These are phyloP conservation scores for Montipora foliosa DNA, from an alignment of 64 coral and sea anemone species.

Conservation along the genomic window DNA sequence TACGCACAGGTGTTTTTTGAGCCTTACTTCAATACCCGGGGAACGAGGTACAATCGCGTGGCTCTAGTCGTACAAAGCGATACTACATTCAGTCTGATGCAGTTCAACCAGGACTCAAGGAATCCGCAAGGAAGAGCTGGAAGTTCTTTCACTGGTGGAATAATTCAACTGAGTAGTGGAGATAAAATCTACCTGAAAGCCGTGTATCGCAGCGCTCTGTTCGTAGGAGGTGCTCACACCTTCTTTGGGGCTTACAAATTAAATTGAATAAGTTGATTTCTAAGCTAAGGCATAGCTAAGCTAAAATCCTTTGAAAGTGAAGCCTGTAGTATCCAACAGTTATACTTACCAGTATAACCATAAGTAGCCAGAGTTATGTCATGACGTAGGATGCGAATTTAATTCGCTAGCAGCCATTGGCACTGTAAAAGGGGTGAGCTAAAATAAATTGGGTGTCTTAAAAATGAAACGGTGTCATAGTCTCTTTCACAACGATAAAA, in stretches of 20 bases:
- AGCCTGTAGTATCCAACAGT: too few relatives aligned
- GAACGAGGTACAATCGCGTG: neutral
- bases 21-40: neutral
- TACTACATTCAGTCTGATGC: neutral
- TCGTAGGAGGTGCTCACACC: neutral
- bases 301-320: too few relatives aligned
- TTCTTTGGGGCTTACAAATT: constrained; percentile 5
- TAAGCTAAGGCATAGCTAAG: too few relatives aligned
- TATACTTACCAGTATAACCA: too few relatives aligned
- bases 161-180: neutral
- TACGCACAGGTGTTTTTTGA: constrained; percentile 9
- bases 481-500: too few relatives aligned
- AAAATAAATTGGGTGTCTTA: too few relatives aligned
- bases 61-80: neutral
- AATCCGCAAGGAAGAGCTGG: neutral
- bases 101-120: neutral
- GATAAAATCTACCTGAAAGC: constrained; percentile 3
- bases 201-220: neutral
- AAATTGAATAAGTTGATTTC: too few relatives aligned
- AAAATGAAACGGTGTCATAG: too few relatives aligned
- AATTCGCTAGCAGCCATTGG: too few relatives aligned
- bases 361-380: too few relatives aligned
- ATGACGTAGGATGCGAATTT: too few relatives aligned
- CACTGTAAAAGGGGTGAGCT: too few relatives aligned
- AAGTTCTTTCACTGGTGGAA: neutral